Conservation (phyloP, 2,888 invertebrate genomes). For the Protula sp. region DNA sequence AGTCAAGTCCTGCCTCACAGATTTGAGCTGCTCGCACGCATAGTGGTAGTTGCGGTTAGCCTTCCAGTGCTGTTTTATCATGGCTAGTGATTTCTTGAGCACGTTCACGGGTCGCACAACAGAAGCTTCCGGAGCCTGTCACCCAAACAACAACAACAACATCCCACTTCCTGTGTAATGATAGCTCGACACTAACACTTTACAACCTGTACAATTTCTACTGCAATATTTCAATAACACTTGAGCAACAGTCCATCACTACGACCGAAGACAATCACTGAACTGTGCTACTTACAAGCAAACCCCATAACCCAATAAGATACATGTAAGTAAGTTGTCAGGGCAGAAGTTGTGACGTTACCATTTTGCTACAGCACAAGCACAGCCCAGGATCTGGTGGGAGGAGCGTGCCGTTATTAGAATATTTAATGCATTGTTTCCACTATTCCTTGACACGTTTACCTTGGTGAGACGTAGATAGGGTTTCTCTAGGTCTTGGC, state of each 20-base stretch:
- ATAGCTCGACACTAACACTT: not conserved
- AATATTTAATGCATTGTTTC: too few species aligned
- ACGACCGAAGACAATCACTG: too few species aligned
- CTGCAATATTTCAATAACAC: not conserved
- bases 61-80: slow-evolving; percentile 88
- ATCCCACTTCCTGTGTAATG: too few species aligned
- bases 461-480: slow-evolving; percentile 81
- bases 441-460: too few species aligned
- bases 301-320: too few species aligned
- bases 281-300: too few species aligned
- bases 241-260: too few species aligned
- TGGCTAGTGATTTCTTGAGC: slow-evolving; percentile 74
- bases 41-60: slow-evolving; percentile 89
- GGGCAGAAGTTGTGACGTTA: too few species aligned
- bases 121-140: slow-evolving; percentile 67
- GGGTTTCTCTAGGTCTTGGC: slow-evolving; percentile 88
- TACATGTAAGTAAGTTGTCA: too few species aligned
- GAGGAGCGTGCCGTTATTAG: too few species aligned
- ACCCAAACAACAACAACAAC: not conserved
- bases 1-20: slow-evolving; percentile 96
- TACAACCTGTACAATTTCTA: not conserved
- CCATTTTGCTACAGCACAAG: too few species aligned
- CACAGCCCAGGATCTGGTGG: too few species aligned
- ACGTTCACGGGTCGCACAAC: slow-evolving; percentile 81
- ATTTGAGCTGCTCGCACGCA: slow-evolving; percentile 97